Evolutionary conservation across 2,113 vertebrate species (phyloP).

Genomic region (Vombatus ursinus): DNA sequence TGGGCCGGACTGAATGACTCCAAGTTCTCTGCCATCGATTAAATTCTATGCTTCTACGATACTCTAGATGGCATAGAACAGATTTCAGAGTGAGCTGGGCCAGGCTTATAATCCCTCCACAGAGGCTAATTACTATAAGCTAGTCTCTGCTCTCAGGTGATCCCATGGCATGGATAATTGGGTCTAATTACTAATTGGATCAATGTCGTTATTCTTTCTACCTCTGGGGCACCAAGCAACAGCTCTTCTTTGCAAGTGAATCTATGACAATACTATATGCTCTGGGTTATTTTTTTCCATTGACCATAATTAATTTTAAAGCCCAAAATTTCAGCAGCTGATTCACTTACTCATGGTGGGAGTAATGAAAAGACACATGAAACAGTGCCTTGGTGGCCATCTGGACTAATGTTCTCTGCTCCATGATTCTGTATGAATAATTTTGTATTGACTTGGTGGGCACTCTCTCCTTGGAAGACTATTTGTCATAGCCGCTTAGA

Average conservation of each 20-base stretch:
- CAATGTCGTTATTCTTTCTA: background rate
- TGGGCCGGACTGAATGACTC: background rate
- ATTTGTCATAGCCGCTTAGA: background rate
- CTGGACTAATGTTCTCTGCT: constrained; percentile 36
- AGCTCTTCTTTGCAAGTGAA: background rate
- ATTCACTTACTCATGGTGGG: background rate
- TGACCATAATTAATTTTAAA: constrained; percentile 49
- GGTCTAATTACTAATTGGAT: constrained; percentile 69
- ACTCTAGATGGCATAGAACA: background rate
- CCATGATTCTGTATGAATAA: background rate
- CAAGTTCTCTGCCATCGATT: background rate
- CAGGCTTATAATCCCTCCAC: constrained; percentile 52
- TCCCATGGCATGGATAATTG: constrained; percentile 62
- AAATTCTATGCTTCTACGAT: background rate
- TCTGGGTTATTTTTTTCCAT: constrained; percentile 41
- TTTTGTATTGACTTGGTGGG: background rate
- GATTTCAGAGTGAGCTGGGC: background rate
- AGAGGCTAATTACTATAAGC: constrained; percentile 69
- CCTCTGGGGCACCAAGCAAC: constrained; percentile 30
- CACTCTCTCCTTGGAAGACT: background rate
- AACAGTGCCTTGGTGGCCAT: background rate
- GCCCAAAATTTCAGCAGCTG: background rate
- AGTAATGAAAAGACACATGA: background rate
- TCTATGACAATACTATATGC: background rate
- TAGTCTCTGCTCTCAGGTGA: constrained; percentile 59